Percentiles rank a stretch among this genome's conserved stretches.
Evolutionary conservation across 2,113 vertebrate genomes (phyloP).

Genomic region (Halichoeres trimaculatus): DNA sequence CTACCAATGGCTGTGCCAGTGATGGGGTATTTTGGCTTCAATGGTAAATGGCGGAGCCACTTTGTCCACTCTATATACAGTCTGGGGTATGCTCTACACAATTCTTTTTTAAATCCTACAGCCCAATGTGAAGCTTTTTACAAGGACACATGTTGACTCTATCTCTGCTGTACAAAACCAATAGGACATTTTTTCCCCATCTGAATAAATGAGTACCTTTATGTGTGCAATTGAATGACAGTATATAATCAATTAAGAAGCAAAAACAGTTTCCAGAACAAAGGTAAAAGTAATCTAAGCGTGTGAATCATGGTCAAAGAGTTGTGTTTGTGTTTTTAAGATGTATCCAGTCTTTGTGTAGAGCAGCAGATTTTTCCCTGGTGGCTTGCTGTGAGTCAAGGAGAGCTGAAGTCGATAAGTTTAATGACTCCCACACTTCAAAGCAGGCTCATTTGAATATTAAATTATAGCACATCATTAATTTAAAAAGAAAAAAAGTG

Average conservation of each 20-base stretch:
- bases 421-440: slow-evolving; percentile 63
- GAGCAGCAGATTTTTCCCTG: slow-evolving; percentile 27
- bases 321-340: slow-evolving; percentile 5
- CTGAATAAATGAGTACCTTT: background rate
- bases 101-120: too few relatives aligned
- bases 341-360: slow-evolving; percentile 33
- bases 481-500: slow-evolving; percentile 57
- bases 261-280: slow-evolving; percentile 6
- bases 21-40: too few relatives aligned
- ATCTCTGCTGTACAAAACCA: too few relatives aligned
- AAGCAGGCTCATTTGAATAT: slow-evolving; percentile 66
- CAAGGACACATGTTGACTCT: too few relatives aligned
- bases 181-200: background rate
- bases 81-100: too few relatives aligned
- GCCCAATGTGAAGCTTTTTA: too few relatives aligned
- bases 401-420: slow-evolving; percentile 40
- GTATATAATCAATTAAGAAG: slow-evolving; percentile 24
- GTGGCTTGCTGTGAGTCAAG: slow-evolving; percentile 36
- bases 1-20: too few relatives aligned
- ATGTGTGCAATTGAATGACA: background rate
- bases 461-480: slow-evolving; percentile 69
- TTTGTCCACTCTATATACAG: too few relatives aligned
- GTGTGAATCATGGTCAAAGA: slow-evolving; percentile 10
- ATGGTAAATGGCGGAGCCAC: too few relatives aligned
- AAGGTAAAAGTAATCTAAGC: background rate